Conservation (phyloP, 2,888 invertebrate genomes). For the Ormia ochracea region DNA sequence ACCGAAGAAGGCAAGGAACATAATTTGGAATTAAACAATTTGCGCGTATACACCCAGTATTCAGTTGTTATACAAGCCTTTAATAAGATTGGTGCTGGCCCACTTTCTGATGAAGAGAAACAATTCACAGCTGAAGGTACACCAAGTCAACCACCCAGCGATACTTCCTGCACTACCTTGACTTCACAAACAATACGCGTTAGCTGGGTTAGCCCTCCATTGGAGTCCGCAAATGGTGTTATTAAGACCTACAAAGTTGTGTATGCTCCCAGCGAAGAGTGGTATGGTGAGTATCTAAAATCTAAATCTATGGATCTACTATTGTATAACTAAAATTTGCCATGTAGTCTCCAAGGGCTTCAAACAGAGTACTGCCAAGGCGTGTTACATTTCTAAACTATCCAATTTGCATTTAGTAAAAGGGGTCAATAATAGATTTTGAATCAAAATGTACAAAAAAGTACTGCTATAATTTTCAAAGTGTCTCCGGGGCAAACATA, state of each 20-base stretch:
- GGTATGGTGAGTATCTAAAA: conserved; percentile 86
- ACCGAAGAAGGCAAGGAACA: conserved; percentile 95
- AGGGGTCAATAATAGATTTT: too few relatives aligned
- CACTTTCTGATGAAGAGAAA: conserved; percentile 90
- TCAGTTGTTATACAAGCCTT: conserved; percentile 97
- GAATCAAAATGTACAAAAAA: too few relatives aligned
- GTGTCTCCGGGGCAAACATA: too few relatives aligned
- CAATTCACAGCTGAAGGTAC: conserved; percentile 96
- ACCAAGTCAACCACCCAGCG: conserved; percentile 93
- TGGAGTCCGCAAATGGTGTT: conserved; percentile 93
- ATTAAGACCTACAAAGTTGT: conserved; percentile 97
- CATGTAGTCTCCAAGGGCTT: too few relatives aligned
- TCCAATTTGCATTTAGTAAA: too few relatives aligned
- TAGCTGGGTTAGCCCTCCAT: conserved; percentile 95
- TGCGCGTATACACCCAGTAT: conserved; percentile 95
- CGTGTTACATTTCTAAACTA: too few relatives aligned
- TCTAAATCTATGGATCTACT: too few relatives aligned
- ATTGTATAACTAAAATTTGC: too few relatives aligned
- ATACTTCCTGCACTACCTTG: conserved; percentile 93
- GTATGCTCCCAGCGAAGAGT: conserved; percentile 92
- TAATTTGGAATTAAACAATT: conserved; percentile 86
- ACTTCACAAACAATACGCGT: conserved; percentile 96
- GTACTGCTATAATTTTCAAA: too few relatives aligned
- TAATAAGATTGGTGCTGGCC: conserved; percentile 95
- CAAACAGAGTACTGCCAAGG: too few relatives aligned